Base-by-base conservation (phyloP, 2,113 vertebrate species). In the Apaloderma vittatum region DNA sequence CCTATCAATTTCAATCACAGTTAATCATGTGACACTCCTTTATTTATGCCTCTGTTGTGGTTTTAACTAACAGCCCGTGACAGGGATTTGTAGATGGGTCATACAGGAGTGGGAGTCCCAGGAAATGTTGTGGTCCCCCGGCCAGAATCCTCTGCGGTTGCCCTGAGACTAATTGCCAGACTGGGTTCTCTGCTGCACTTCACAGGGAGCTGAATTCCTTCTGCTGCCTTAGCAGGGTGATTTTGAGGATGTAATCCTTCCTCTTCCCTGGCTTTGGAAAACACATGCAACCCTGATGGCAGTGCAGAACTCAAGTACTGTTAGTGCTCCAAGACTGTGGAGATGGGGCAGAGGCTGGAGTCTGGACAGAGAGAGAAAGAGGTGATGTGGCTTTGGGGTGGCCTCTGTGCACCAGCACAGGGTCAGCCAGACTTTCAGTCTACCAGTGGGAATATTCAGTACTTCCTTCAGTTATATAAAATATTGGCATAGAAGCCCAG, bases 391-490 rank as follows among this genome's bases (percentile, higher is more conserved):
- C 67, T 97, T 40, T 94, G 73, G 73, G 82, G 66, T 93, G 48
- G 70, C 85, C 72, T 93, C 86, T 91, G 59, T 96, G 92, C 83
- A 95, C 73, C 62, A 93, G 37, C 84, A 54, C 55, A 85, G 34
- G 59, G 86, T 95, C 91, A 83, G 91, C 86, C 94, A 96, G 91
- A 91, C 80, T 73, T 92, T 78, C 81, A 81, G 52, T 81, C 51
- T 74, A 70, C 49, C 63, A 87, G 30, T 48, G 92, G 90, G 92
- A 97, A 94, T 96, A 93, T 77, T 94, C 74, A 75, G 70, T 85
- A 79, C 81, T 91, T 95, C 89, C 61, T 91, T 91, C 66, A 71
- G 93, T 97, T 96, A 95, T 94, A 94, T 94, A 96, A 97, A 96
- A 90, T 93, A 92, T 51, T 95, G 91, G 95, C 93, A 93, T 80